Evolutionary conservation across 64 coral and sea anemone genomes (phyloP).

Genomic region (Stichodactyla helianthus): DNA sequence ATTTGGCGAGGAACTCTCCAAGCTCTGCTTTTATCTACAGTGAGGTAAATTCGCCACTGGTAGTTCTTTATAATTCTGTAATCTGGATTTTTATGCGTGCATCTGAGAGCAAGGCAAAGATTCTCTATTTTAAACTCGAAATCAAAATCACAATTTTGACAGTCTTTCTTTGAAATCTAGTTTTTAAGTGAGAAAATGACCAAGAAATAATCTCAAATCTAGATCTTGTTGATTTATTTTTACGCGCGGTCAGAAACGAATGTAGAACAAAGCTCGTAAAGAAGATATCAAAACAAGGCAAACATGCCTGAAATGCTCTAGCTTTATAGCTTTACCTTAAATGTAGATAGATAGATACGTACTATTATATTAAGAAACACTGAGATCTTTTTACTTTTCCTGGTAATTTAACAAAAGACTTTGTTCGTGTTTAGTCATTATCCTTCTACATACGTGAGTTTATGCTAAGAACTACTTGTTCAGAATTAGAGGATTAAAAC

Average conservation of each 20-base stretch:
- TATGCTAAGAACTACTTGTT: background rate
- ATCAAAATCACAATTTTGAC: too few species aligned
- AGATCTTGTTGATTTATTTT: too few species aligned
- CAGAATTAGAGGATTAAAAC: background rate
- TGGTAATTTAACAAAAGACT: background rate
- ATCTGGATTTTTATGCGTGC: too few species aligned
- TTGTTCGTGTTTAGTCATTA: background rate
- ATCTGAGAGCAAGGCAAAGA: too few species aligned
- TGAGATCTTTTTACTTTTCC: background rate
- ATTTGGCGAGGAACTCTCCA: background rate
- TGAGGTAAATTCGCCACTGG: background rate
- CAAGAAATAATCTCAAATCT: too few species aligned
- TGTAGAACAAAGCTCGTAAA: background rate
- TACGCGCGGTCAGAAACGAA: background rate
- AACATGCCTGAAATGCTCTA: background rate
- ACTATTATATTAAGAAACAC: background rate
- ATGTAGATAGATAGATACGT: background rate
- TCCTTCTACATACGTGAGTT: background rate
- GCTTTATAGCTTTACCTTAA: background rate
- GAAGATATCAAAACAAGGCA: background rate
- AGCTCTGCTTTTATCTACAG: background rate
- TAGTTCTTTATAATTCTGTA: background rate
- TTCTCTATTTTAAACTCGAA: too few species aligned
- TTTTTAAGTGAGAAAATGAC: too few species aligned
- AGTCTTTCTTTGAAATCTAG: too few species aligned